Evolutionary conservation across 1,140 invertebrate species (phyloP).

Genomic region (Lasioglossum albipes): DNA sequence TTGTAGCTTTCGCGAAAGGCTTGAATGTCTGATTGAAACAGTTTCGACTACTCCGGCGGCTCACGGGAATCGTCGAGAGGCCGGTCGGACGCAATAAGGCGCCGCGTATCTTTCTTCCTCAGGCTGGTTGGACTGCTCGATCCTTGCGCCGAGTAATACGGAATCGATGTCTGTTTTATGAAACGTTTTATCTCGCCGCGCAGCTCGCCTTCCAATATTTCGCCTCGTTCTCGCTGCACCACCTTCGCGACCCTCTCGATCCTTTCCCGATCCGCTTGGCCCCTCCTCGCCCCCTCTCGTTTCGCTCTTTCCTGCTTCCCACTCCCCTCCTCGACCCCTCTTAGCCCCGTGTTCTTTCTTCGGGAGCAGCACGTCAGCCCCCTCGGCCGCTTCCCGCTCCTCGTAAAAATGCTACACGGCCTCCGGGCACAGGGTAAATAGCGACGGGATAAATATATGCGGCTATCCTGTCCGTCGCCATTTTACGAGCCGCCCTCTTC

Average conservation of each 20-base stretch:
- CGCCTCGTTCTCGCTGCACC: conserved; percentile 55
- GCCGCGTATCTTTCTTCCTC: background rate
- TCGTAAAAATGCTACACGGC: conserved; percentile 61
- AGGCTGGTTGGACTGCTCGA: conserved; percentile 23
- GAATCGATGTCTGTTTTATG: conserved; percentile 73
- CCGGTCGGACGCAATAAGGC: background rate
- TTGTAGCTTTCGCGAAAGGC: too few relatives aligned
- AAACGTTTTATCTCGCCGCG: conserved; percentile 71
- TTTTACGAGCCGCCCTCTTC: conserved; percentile 21
- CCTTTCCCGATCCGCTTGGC: conserved; percentile 11
- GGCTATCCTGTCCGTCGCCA: background rate
- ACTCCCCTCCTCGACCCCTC: background rate
- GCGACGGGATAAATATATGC: conserved; percentile 44
- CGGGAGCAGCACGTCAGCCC: background rate
- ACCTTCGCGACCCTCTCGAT: conserved; percentile 36
- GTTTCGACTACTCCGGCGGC: too few relatives aligned
- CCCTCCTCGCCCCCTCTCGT: conserved; percentile 23
- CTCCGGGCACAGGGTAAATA: conserved; percentile 54
- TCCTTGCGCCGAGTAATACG: conserved; percentile 62
- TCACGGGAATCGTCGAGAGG: background rate
- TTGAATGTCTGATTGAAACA: too few relatives aligned
- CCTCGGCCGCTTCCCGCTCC: conserved; percentile 6
- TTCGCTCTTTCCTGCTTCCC: background rate
- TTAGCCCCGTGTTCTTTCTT: background rate
- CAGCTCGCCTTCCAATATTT: conserved; percentile 69